Conservation (phyloP, 2,797 vertebrate genomes). For the Ambastaia sidthimunki region DNA sequence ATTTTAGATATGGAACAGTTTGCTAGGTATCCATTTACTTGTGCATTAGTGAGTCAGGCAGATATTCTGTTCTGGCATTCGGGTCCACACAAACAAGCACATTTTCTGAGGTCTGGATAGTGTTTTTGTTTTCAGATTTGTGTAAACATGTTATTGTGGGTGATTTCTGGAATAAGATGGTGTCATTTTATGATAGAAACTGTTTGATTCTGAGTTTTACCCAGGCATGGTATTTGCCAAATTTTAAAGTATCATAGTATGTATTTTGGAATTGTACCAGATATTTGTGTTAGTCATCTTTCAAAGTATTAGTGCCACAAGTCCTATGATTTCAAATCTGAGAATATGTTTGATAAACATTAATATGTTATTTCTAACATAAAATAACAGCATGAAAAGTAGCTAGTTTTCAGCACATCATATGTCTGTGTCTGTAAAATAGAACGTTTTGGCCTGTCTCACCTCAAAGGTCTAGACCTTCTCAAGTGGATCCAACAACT, state of each 20-base stretch:
- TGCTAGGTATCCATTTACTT: conserved; percentile 18
- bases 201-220: not conserved
- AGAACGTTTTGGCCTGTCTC: not conserved
- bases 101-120: not conserved
- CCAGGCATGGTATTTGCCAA: not conserved
- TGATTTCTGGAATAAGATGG: conserved; percentile 4
- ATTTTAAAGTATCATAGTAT: not conserved
- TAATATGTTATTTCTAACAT: too few relatives aligned
- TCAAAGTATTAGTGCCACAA: not conserved
- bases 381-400: not conserved
- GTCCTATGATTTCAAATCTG: too few relatives aligned
- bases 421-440: not conserved
- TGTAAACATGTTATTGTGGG: not conserved
- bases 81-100: not conserved
- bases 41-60: conserved; percentile 28
- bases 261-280: conserved; percentile 5
- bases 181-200: not conserved
- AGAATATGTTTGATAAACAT: not conserved
- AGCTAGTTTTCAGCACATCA: not conserved
- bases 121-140: conserved; percentile 10
- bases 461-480: too few relatives aligned
- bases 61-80: not conserved
- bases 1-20: conserved; percentile 34
- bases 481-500: too few relatives aligned
- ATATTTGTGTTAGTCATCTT: not conserved